Base-by-base conservation (phyloP, 2,113 vertebrate species). In the Raja brachyura region DNA sequence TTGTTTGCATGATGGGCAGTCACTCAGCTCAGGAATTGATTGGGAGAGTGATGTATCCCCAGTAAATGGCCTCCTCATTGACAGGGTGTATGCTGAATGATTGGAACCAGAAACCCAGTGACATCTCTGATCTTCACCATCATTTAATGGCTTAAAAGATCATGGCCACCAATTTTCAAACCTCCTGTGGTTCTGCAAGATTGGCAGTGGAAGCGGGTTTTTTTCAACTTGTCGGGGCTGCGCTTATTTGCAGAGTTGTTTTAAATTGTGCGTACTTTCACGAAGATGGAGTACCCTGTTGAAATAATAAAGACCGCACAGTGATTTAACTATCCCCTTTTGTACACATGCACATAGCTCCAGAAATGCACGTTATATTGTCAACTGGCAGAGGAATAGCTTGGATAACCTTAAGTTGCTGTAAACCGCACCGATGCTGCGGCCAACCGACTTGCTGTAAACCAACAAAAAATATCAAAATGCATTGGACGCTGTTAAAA, bases 1-100 rank as follows among this genome's bases (percentile, higher is more conserved):
- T 92, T 74, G 90, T 73, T 73, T 73, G 33, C 48, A 92, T 54
- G 33, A 54, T 73, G 39, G 90, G 90, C 11, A 92, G 90, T 92
- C 68, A 28, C 68, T 39, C 90, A 73, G 25, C 68, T 74, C 66
- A 70, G 54, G 66, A 92, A 92, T 73, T 73, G 90, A 54, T 70
- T 73, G 68, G 66, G 90, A 92, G 68, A 14, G 68, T 5, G 11
- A 73, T 73, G 28, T 92, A 39, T 92, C 90, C 66, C 33, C 22
- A 73, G 68, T 92, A 92, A 92, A 92, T 92, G 10, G 90, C 33
- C 66, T 92, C 90, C 90, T 73, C 68, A 92, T 54, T 92, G 90
- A 92, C 63, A 92, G 90, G 90, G 90, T 92, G 90, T 73, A 92
- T 73, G 68, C 48, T 70, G 90, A 92, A 74, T 92, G 90, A 92